Conservation (phyloP, 2,797 vertebrate species). For the Gobio occitaniae region DNA sequence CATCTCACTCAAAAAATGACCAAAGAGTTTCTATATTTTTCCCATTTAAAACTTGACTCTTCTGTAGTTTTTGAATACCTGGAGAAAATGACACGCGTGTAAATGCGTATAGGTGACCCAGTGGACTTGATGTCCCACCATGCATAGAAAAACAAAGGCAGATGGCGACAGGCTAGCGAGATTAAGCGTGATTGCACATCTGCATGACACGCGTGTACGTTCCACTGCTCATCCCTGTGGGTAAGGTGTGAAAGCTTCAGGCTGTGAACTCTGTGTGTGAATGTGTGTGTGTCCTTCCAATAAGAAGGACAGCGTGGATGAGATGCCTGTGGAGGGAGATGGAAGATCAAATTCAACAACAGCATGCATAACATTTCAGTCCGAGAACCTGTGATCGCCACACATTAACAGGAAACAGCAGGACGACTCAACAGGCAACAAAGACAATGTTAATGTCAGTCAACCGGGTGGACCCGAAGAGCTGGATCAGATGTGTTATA, state of each 20-base stretch:
- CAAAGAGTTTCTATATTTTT: too few relatives aligned
- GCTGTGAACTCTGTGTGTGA: conserved; percentile 25
- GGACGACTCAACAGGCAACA: conserved; percentile 27
- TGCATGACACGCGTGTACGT: conserved; percentile 54
- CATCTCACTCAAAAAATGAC: too few relatives aligned
- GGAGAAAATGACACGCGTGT: background rate
- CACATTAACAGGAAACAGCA: conserved; percentile 30
- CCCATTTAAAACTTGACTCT: too few relatives aligned
- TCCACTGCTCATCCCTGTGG: conserved; percentile 28
- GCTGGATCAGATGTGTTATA: too few relatives aligned
- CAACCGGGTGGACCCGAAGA: background rate
- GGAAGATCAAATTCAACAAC: conserved; percentile 43
- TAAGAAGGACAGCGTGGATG: background rate
- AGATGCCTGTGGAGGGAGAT: conserved; percentile 37
- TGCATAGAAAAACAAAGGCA: conserved; percentile 71
- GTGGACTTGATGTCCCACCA: conserved; percentile 61
- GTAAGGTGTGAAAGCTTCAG: conserved; percentile 41
- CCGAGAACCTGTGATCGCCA: background rate
- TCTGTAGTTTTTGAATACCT: background rate
- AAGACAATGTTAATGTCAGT: conserved; percentile 10
- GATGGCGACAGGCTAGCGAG: conserved; percentile 65
- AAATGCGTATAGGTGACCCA: conserved; percentile 60
- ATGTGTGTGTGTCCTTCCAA: conserved; percentile 2
- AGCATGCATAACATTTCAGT: conserved; percentile 35
- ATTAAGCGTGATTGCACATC: conserved; percentile 70